Evolutionary conservation across 2,113 vertebrate species (phyloP), one percentile per base, ranked within the genome.

Genomic region (Garra rufa): DNA sequence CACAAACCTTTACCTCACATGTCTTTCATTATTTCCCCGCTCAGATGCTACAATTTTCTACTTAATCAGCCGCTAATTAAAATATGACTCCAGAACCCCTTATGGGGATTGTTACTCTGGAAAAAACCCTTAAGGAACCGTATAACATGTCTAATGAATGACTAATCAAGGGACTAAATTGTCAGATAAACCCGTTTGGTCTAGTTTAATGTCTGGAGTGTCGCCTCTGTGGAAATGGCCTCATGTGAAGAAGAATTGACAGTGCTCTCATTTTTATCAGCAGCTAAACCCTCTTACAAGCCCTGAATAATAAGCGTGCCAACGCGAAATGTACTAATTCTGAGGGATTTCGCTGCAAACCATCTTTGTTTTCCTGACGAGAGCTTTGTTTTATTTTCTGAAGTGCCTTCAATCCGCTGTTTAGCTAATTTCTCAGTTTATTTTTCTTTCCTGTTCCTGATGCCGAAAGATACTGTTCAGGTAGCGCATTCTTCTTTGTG

Each of bases 51-150:
- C 81, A 79, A 44, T 87, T 90, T 88, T 87, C 88, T 83, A 55
- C 86, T 90, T 88, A 89, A 90, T 91, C 87, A 85, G 75, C 77
- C 74, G 59, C 84, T 91, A 91, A 92, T 93, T 90, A 92, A 91
- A 87, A 89, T 74, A 82, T 73, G 89, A 90, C 87, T 78, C 57
- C 76, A 83, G n/a, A 87, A 87, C 75, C 69, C 59, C 71, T 85
- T 81, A 83, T 43, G 63, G 88, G 79, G 78, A 87, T 88, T 79
- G 76, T 88, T 89, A 21, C 78, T 85, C 75, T 52, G 69, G 82
- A 67, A 76, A 57, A 78, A 55, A 70, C 26, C 81, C 81, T 76
- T 21, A 63, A 82, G 85, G 83, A 83, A 83, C 61, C 30, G 63
- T 78, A 78, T 74, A 88, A 89, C 89, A 90, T 85, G 85, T 83